These are phyloP conservation scores for Sipha maydis DNA, from an alignment of 2,888 invertebrate species.

Conservation along the genomic window DNA sequence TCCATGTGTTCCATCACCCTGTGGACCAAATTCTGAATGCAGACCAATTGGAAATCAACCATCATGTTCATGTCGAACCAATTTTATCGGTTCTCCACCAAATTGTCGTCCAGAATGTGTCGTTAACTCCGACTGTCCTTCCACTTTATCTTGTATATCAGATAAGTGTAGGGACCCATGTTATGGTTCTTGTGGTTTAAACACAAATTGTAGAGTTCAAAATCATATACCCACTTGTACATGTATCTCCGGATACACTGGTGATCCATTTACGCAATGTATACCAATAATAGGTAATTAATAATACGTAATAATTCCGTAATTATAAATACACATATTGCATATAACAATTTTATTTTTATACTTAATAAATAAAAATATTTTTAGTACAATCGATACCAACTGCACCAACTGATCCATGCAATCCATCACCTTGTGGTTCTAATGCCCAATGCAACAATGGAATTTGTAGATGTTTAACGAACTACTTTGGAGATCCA, in stretches of 20 bases:
- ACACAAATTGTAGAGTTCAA: slow-evolving; percentile 69
- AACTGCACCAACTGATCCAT: slow-evolving; percentile 68
- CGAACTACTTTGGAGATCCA: slow-evolving; percentile 70
- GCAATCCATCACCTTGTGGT: slow-evolving; percentile 75
- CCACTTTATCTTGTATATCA: slow-evolving; percentile 69
- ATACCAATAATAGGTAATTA: slow-evolving; percentile 70
- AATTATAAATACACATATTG: neutral
- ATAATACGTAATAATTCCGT: slow-evolving; percentile 65
- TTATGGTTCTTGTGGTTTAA: slow-evolving; percentile 70
- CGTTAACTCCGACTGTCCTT: slow-evolving; percentile 69
- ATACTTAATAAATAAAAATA: neutral
- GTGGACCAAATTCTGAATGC: slow-evolving; percentile 70
- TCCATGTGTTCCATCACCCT: slow-evolving; percentile 75
- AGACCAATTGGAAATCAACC: slow-evolving; percentile 67
- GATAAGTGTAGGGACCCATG: slow-evolving; percentile 70
- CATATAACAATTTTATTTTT: neutral
- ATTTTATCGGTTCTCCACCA: slow-evolving; percentile 69
- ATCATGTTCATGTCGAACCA: slow-evolving; percentile 69
- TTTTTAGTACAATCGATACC: slow-evolving; percentile 44
- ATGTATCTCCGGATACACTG: slow-evolving; percentile 74
- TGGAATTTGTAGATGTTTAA: slow-evolving; percentile 69
- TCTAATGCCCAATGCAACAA: slow-evolving; percentile 76
- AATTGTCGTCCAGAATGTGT: slow-evolving; percentile 69
- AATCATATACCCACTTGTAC: slow-evolving; percentile 70
- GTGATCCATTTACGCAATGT: slow-evolving; percentile 81